These are phyloP conservation scores for Dicrostonyx torquatus DNA, from an alignment of 2,797 vertebrate species.

Conservation along the genomic window DNA sequence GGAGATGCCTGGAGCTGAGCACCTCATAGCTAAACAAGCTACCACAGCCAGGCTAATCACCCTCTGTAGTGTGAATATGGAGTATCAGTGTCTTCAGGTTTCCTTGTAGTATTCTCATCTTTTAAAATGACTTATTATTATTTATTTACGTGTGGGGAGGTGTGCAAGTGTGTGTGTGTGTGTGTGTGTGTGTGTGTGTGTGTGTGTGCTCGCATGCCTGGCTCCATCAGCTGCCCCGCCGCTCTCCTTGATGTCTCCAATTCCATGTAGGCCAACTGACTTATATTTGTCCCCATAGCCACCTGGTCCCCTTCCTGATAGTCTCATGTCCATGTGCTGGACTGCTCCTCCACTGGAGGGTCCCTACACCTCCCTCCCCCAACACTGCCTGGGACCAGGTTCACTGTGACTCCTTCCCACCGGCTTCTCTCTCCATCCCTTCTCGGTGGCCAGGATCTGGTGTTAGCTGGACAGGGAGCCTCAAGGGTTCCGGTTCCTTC, in stretches of 20 bases:
- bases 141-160: not conserved
- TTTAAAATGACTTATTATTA: not conserved
- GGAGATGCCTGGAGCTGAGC: not conserved
- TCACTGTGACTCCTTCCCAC: not conserved
- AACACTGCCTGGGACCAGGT: not conserved
- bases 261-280: not conserved
- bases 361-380: not conserved
- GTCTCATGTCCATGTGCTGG: accelerated
- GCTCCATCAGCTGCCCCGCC: accelerated
- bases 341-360: no score
- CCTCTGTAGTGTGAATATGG: no score
- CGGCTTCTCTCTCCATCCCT: not conserved
- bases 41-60: not conserved
- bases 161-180: not conserved
- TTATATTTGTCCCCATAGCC: not conserved
- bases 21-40: not conserved
- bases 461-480: not conserved
- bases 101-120: not conserved
- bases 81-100: not conserved
- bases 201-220: not conserved
- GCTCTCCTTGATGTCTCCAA: not conserved
- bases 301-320: not conserved
- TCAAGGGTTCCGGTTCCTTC: not conserved
- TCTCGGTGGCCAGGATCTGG: not conserved
- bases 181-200: not conserved